Evolutionary conservation across 2,113 vertebrate species (phyloP).

Genomic region (Pygoscelis adeliae): DNA sequence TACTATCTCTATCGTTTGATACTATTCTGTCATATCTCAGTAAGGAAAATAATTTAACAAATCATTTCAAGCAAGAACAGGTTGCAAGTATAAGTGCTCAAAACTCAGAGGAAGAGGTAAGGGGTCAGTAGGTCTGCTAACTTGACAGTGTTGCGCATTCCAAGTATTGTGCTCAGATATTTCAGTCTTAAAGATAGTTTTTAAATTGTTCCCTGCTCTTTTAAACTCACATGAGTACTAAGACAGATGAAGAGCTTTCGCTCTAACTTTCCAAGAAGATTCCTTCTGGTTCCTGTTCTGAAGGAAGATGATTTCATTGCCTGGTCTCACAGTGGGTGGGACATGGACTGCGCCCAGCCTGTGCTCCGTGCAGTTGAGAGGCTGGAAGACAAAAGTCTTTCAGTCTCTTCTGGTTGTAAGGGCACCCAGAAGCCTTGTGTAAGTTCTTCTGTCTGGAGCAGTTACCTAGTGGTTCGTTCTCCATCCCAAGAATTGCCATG

Average conservation of each 20-base stretch:
- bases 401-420: background rate
- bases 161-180: background rate
- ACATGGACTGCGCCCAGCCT: background rate
- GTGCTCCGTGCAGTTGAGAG: background rate
- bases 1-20: background rate
- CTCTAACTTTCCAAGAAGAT: background rate
- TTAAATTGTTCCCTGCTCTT: background rate
- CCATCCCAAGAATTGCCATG: background rate
- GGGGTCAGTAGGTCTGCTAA: background rate
- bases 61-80: background rate
- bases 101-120: background rate
- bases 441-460: background rate
- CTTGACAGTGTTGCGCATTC: background rate
- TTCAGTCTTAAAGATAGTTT: background rate
- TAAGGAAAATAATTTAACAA: background rate
- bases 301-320: background rate
- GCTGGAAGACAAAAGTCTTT: background rate
- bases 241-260: background rate
- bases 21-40: background rate
- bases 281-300: background rate
- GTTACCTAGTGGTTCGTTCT: background rate
- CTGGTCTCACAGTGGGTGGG: background rate
- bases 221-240: background rate
- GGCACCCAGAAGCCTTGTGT: background rate
- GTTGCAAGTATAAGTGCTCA: background rate